Conservation (phyloP, 2,888 invertebrate genomes). For the Hoplodrina blanda region DNA sequence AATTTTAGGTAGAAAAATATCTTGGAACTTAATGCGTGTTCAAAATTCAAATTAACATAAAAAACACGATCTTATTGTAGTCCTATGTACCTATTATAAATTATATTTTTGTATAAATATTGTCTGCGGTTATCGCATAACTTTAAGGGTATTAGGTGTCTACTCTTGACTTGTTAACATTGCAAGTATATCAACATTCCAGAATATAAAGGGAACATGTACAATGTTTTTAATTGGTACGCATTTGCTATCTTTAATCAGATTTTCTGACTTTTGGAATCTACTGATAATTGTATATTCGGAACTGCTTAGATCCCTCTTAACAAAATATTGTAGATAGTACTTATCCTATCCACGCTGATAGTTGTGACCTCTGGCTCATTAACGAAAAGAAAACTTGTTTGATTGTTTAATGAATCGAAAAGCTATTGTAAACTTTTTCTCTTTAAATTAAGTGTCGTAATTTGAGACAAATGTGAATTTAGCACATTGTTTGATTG, state of each 20-base stretch:
- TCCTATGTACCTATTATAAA: constrained; percentile 74
- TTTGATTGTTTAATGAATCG: constrained; percentile 35
- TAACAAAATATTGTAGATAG: constrained; percentile 35
- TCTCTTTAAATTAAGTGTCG: constrained; percentile 52
- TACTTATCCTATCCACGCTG: constrained; percentile 22
- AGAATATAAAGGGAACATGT: constrained; percentile 56
- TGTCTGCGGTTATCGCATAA: constrained; percentile 80
- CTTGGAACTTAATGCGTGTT: constrained; percentile 81
- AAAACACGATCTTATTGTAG: constrained; percentile 72
- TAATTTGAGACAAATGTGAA: constrained; percentile 54
- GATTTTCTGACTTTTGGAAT: constrained; percentile 56
- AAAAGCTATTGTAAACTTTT: constrained; percentile 56
- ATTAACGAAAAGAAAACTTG: constrained; percentile 29
- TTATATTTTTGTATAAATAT: constrained; percentile 89
- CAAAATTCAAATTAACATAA: constrained; percentile 76
- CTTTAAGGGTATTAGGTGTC: constrained; percentile 72
- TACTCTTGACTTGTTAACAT: constrained; percentile 49
- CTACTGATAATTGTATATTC: constrained; percentile 43
- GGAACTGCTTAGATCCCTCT: constrained; percentile 22
- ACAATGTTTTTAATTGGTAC: constrained; percentile 36
- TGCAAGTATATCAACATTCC: constrained; percentile 69
- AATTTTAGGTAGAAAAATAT: constrained; percentile 73
- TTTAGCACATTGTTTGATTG: constrained; percentile 48
- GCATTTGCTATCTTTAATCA: constrained; percentile 34
- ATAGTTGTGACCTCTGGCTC: constrained; percentile 33